A percentile compares a stretch with the other conserved stretches of the same genome.
These are phyloP conservation scores for Aphelocoma californica DNA, from an alignment of 2,797 vertebrate genomes.

Conservation along the genomic window DNA sequence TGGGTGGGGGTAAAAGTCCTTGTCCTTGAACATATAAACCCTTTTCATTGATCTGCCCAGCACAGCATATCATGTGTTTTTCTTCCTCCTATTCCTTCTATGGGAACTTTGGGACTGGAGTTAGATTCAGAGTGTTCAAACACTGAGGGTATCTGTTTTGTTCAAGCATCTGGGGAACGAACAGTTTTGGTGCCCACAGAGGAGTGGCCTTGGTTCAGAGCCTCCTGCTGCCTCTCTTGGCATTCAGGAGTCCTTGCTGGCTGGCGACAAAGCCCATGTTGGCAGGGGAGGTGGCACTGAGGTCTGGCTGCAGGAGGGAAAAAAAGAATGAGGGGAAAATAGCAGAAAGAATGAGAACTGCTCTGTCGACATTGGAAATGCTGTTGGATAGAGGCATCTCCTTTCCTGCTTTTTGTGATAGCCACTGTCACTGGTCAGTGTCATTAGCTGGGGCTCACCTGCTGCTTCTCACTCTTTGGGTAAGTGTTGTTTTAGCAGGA, in stretches of 20 bases:
- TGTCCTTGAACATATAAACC: not conserved
- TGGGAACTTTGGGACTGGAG: not conserved
- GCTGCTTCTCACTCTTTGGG: not conserved
- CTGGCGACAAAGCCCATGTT: not conserved
- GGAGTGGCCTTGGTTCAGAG: not conserved
- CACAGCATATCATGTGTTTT: not conserved
- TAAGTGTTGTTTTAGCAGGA: not conserved
- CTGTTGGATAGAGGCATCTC: not conserved
- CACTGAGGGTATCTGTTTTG: not conserved
- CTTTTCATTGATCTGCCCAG: not conserved
- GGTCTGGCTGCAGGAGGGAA: not conserved
- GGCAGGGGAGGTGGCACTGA: not conserved
- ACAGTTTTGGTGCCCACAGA: not conserved
- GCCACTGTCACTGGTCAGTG: not conserved
- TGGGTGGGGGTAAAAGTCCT: not conserved
- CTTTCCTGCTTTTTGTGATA: not conserved
- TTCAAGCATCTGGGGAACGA: not conserved
- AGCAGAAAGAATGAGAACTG: not conserved
- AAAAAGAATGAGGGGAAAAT: fast-evolving
- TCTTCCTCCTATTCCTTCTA: not conserved
- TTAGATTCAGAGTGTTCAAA: not conserved
- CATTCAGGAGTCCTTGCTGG: not conserved
- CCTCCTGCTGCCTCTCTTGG: not conserved
- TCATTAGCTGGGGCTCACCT: not conserved
- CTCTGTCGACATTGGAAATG: not conserved